Evolutionary conservation across 1,140 invertebrate species (phyloP).

Genomic region (Drosophila tani): DNA sequence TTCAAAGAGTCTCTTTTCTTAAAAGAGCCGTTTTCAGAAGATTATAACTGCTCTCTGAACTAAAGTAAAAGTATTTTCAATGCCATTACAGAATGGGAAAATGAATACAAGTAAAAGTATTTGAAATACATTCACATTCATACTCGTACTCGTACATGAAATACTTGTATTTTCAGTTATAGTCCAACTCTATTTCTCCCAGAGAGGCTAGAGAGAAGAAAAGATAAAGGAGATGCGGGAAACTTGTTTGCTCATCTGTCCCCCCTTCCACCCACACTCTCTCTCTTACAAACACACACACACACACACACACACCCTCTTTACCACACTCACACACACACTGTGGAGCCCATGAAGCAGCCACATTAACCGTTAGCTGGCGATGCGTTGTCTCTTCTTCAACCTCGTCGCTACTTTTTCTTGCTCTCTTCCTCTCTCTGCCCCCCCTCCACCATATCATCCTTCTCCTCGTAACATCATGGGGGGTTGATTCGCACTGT

Average conservation of each 20-base stretch:
- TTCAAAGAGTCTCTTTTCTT: too few relatives aligned
- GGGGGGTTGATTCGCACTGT: constrained; percentile 72
- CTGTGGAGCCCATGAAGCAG: constrained; percentile 27
- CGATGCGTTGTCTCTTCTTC: constrained; percentile 40
- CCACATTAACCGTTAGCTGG: constrained; percentile 60
- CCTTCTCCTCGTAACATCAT: constrained; percentile 48
- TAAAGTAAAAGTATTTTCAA: neutral
- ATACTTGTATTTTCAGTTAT: neutral
- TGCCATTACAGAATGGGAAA: neutral
- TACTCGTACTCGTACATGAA: neutral
- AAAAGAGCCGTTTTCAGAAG: too few relatives aligned
- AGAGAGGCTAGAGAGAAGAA: constrained; percentile 4
- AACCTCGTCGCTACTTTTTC: constrained; percentile 18
- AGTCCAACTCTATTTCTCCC: constrained; percentile 5
- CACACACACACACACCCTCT: constrained; percentile 19
- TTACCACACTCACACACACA: constrained; percentile 8
- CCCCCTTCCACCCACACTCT: constrained; percentile 10
- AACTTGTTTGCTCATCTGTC: constrained; percentile 41
- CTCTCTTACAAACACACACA: constrained; percentile 13
- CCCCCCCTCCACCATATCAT: constrained; percentile 7
- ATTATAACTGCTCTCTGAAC: too few relatives aligned
- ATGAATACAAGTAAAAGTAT: constrained; percentile 11
- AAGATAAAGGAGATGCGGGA: constrained; percentile 38
- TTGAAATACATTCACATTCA: constrained; percentile 3
- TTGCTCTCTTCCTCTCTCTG: constrained; percentile 8